Conservation (phyloP, 2,888 invertebrate species). For the Rhamphomyia laevipes region DNA sequence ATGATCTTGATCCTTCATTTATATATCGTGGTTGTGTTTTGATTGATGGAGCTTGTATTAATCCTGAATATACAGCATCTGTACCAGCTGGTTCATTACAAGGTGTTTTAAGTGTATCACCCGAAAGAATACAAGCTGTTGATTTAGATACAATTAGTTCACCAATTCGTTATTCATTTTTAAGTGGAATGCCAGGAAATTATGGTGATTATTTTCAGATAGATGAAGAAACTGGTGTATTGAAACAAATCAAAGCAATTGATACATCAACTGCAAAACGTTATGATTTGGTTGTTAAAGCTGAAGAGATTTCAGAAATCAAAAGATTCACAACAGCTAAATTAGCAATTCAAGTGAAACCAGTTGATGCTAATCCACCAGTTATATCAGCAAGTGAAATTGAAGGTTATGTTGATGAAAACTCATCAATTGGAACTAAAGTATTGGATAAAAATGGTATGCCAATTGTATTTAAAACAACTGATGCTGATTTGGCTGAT, state of each 20-base stretch:
- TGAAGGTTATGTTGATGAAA: conserved; percentile 74
- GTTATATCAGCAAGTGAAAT: conserved; percentile 57
- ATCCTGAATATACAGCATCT: conserved; percentile 73
- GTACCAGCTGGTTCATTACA: conserved; percentile 67
- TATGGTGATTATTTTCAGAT: conserved; percentile 75
- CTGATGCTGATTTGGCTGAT: conserved; percentile 75
- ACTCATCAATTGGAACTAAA: conserved; percentile 71
- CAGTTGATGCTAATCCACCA: conserved; percentile 78
- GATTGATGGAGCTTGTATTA: conserved; percentile 72
- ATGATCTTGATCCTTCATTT: conserved; percentile 85
- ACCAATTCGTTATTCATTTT: conserved; percentile 68
- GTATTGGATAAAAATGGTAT: conserved; percentile 54
- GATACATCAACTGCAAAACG: conserved; percentile 68
- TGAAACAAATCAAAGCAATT: conserved; percentile 68
- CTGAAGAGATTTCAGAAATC: conserved; percentile 69
- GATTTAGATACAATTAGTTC: conserved; percentile 83
- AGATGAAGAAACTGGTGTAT: conserved; percentile 65
- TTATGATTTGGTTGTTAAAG: conserved; percentile 74
- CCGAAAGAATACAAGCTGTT: conserved; percentile 80
- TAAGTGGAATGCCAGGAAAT: conserved; percentile 65
- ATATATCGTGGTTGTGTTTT: conserved; percentile 76
- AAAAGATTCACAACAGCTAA: conserved; percentile 74
- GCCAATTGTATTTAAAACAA: conserved; percentile 62
- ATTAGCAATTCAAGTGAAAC: conserved; percentile 66
- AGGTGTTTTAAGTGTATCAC: conserved; percentile 69